Base-by-base conservation (phyloP, 1,140 invertebrate species). In the Oreohelix idahoensis region DNA sequence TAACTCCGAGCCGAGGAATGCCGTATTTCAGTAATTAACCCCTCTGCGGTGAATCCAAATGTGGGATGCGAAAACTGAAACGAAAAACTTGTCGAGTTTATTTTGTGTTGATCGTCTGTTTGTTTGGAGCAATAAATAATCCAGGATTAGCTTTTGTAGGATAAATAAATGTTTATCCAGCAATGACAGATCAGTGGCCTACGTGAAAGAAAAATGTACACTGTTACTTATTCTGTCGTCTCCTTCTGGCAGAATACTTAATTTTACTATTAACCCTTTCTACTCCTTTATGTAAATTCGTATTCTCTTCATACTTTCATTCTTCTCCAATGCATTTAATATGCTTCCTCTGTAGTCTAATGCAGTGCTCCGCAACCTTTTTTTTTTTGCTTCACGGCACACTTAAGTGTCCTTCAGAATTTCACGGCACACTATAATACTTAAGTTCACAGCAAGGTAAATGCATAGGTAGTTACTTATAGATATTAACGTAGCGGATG, bases 51-150 rank as follows among this genome's bases (percentile, higher is more conserved):
- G n/a, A 74, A 42, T 74, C 38, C n/a, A 39, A 74, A 39, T 74
- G 71, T 74, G 0, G 71, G 71, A 74, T 74, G 71, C 42, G 71
- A 74, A 49, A 74, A n/a, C 29, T 74, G 71, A 74, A 74, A 49
- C 8, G 42, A 42, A 74, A 74, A 74, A 49, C n/a, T 74, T 74
- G 71, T 49, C 8, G 38, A 2, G 71, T 49, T 39, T 39, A 39
- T 39, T 74, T 42, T 42, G 38, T 49, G 71, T 74, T 74, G 71
- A 74, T 42, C 17, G 71, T 42, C 2, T 39, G 71, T 49, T 74
- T 74, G 38, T 74, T 74, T 29, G 36, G 13, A n/a, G 17, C 5
- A 74, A 39, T 74, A 74, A 74, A 74, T 74, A 42, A 42, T 42
- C 42, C 38, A 26, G 42, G 29, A 42, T 39, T 42, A 39, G 38